Conservation (phyloP, 2,888 invertebrate species). For the Epirrhoe alternata region DNA sequence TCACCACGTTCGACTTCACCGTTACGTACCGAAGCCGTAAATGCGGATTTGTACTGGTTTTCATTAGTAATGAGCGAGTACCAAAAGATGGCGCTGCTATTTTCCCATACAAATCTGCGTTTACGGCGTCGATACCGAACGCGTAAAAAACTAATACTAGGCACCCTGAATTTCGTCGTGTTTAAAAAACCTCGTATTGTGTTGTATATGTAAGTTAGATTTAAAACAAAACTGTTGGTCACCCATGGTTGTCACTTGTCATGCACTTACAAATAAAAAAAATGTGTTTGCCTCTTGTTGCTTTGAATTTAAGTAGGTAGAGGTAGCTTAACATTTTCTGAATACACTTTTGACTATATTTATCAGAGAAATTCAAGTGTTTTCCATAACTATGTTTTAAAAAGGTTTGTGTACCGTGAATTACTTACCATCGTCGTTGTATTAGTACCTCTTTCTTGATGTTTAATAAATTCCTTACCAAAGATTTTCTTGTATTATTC, state of each 20-base stretch:
- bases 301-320: too few species aligned
- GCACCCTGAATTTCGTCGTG: too few species aligned
- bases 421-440: conserved; percentile 28
- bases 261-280: background rate
- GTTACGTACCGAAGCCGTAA: too few species aligned
- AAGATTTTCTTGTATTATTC: conserved; percentile 52
- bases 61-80: too few species aligned
- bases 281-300: background rate
- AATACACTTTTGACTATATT: background rate
- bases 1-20: too few species aligned
- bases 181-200: too few species aligned
- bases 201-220: background rate
- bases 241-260: background rate
- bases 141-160: too few species aligned
- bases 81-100: too few species aligned
- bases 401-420: background rate
- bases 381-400: background rate
- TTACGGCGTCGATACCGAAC: too few species aligned
- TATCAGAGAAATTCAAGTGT: background rate
- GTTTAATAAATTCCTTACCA: conserved; percentile 75
- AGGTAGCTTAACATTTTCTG: background rate
- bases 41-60: too few species aligned
- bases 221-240: background rate
- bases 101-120: too few species aligned
- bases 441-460: conserved; percentile 55